Evolutionary conservation across 1,140 invertebrate species (phyloP), one percentile per base, ranked within the genome.

Genomic region (Anastrepha obliqua): DNA sequence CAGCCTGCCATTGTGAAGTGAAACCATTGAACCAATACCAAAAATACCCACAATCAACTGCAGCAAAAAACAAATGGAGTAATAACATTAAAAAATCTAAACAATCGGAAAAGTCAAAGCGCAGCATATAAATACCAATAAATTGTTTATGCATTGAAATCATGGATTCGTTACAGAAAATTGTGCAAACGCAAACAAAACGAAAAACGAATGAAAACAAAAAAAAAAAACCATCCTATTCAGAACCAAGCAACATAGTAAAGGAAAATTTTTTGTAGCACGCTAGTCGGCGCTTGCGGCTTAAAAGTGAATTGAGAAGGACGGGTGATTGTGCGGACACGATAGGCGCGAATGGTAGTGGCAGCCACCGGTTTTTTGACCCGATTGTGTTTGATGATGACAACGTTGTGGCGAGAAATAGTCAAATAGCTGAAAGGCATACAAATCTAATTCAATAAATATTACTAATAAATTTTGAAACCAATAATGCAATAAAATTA

Each of bases 131-230:
- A 74, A 74, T 47, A 20, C 70, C 70, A 47, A 74, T 74, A 74
- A 81, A 81, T 81, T 81, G 44, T 81, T 81, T 81, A 81, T 81
- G 74, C 74, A 81, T 55, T 81, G 47, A 81, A 81, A 81, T 81
- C 74, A 81, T 81, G 47, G 55, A 81, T 81, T 81, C n/a, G 44
- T 58, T 81, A 55, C 20, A 81, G 47, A 20, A 55, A 81, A 81
- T 81, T 81, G 44, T 81, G 74, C 74, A 81, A 81, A n/a, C 47
- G 47, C 47, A 42, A 74, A 55, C 74, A 51, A 11, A 13, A 29
- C n/a, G 44, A 81, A 55, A 81, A 51, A 7, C 3, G 20, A 44
- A 70, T 3, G 5, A 15, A 70, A 70, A 11, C 42, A 51, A 51
- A n/a, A 51, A 51, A 78, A 62, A 62, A 62, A 55, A 42, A 15